These are phyloP conservation scores for Cancer borealis DNA, from an alignment of 2,888 invertebrate species.

Conservation along the genomic window DNA sequence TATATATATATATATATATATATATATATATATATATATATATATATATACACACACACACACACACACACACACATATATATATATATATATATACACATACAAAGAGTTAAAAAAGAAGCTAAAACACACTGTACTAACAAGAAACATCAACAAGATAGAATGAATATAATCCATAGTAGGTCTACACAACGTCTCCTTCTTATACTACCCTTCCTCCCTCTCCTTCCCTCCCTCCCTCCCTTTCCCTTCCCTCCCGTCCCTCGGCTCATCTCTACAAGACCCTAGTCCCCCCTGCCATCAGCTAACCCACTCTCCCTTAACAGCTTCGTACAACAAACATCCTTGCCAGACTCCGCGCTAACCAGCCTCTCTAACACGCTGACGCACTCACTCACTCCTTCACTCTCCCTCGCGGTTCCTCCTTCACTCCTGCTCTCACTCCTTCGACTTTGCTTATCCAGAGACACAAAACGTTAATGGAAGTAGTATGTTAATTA, in stretches of 20 bases:
- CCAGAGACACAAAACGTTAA: background rate
- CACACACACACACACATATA: background rate
- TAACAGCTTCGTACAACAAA: constrained; percentile 20
- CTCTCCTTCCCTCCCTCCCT: background rate
- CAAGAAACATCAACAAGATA: background rate
- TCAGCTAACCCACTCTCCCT: constrained; percentile 31
- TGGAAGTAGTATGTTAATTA: background rate
- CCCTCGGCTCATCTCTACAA: background rate
- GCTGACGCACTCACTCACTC: constrained; percentile 40
- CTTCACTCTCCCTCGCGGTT: constrained; percentile 24
- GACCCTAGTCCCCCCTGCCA: constrained; percentile 22
- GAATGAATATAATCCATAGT: background rate
- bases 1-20: background rate
- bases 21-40: background rate
- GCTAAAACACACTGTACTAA: too few species aligned
- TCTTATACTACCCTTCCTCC: background rate
- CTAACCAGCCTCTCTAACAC: constrained; percentile 30
- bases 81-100: background rate
- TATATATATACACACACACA: background rate
- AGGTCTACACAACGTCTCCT: constrained; percentile 29
- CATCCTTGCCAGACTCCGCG: background rate
- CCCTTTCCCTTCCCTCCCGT: background rate
- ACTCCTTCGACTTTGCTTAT: background rate
- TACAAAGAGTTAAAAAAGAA: background rate
- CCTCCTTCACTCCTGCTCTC: constrained; percentile 39